Evolutionary conservation across 2,797 vertebrate species (phyloP).

Genomic region (Bradypodion pumilum): DNA sequence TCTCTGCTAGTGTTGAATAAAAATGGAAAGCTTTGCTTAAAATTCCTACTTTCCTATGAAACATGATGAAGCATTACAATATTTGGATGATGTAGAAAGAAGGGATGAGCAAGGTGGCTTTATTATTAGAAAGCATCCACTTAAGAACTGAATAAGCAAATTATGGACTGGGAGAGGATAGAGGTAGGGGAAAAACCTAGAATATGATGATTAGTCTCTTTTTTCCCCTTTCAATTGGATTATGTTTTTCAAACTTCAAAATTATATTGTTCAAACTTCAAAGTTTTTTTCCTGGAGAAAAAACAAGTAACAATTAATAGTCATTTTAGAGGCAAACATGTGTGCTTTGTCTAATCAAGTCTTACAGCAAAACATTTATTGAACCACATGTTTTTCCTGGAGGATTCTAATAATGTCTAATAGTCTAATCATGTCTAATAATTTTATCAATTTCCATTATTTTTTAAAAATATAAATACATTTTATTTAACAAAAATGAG

Average conservation of each 20-base stretch:
- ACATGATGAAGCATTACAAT: constrained; percentile 18
- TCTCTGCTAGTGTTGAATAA: not conserved
- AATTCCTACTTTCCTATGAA: constrained; percentile 12
- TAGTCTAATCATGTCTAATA: too few species aligned
- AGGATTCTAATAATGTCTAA: not conserved
- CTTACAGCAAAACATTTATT: not conserved
- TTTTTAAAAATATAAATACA: too few species aligned
- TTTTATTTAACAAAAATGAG: too few species aligned
- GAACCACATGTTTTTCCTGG: not conserved
- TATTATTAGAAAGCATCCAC: constrained; percentile 21
- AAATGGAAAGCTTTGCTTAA: constrained; percentile 9
- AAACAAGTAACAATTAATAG: not conserved
- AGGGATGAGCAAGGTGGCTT: constrained; percentile 1
- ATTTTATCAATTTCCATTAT: too few species aligned
- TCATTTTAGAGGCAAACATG: not conserved
- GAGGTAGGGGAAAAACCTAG: not conserved
- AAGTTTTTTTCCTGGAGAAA: not conserved
- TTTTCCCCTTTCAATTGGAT: not conserved
- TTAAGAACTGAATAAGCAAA: constrained; percentile 1
- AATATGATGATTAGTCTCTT: not conserved
- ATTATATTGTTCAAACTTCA: not conserved
- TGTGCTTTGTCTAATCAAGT: not conserved
- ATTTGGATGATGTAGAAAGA: not conserved
- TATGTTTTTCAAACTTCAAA: not conserved
- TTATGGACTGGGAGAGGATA: not conserved